Evolutionary conservation across 2,113 vertebrate genomes (phyloP).

Genomic region (Stictonetta naevosa): DNA sequence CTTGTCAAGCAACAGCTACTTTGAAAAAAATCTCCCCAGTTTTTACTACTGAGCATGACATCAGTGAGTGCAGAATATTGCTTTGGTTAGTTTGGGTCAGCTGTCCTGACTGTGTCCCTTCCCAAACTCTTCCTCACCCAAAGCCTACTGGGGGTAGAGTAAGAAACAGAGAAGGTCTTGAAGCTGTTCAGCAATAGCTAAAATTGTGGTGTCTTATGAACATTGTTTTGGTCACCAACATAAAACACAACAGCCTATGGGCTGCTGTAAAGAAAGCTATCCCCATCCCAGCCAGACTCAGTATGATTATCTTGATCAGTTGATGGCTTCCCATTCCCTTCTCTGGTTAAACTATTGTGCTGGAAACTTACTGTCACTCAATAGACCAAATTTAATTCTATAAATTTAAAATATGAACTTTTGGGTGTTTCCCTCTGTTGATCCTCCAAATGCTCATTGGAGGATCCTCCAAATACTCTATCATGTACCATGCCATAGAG

Average conservation of each 20-base stretch:
- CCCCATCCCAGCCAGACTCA: background rate
- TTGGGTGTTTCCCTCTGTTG: background rate
- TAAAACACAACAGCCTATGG: background rate
- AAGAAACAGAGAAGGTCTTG: background rate
- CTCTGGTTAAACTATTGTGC: background rate
- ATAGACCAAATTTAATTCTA: background rate
- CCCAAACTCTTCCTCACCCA: background rate
- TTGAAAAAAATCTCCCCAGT: background rate
- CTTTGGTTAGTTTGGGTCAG: background rate
- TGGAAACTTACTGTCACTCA: background rate
- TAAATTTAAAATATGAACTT: background rate
- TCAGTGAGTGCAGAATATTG: rapidly evolving
- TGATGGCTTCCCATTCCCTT: background rate
- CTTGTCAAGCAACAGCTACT: background rate
- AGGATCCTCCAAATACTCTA: no score
- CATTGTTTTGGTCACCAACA: background rate
- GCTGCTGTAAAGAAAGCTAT: background rate
- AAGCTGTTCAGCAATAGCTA: background rate
- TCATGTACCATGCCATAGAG: background rate
- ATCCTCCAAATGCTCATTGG: background rate
- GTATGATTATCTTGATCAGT: background rate
- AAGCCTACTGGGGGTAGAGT: background rate
- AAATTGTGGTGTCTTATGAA: background rate
- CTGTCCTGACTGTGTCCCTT: no score
- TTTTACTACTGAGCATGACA: background rate